Evolutionary conservation across 1,140 invertebrate genomes (phyloP).

Genomic region (Portunus trituberculatus): DNA sequence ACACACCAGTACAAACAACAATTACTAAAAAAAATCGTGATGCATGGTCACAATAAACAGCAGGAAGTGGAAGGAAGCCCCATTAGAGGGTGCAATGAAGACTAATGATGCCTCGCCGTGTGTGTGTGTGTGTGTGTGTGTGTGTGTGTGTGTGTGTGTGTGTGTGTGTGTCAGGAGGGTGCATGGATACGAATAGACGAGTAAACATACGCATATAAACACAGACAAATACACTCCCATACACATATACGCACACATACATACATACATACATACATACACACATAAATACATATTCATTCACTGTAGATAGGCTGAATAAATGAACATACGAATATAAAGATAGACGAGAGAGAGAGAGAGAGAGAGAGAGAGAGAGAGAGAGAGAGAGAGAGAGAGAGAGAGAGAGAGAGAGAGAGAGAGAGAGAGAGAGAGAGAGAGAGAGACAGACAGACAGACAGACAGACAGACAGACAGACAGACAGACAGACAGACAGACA

Average conservation of each 20-base stretch:
- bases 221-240: too few species aligned
- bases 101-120: not conserved
- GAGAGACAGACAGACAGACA: not conserved
- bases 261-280: too few species aligned
- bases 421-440: not conserved
- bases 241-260: too few species aligned
- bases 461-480: not conserved
- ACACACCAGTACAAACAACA: not conserved
- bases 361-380: too few species aligned
- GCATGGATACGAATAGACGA: too few species aligned
- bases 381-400: too few species aligned
- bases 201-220: too few species aligned
- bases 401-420: too few species aligned
- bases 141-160: constrained; percentile 11
- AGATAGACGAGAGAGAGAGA: too few species aligned
- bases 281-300: too few species aligned
- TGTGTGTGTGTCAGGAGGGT: not conserved
- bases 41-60: not conserved
- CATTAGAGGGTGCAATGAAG: not conserved
- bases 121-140: constrained; percentile 1
- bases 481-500: not conserved
- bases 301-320: too few species aligned
- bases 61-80: not conserved
- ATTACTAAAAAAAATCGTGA: not conserved
- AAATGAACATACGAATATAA: too few species aligned